Percentiles rank a stretch among this genome's conserved stretches.
These are phyloP conservation scores for Acanthopagrus latus DNA, from an alignment of 2,797 vertebrate genomes.

Conservation along the genomic window DNA sequence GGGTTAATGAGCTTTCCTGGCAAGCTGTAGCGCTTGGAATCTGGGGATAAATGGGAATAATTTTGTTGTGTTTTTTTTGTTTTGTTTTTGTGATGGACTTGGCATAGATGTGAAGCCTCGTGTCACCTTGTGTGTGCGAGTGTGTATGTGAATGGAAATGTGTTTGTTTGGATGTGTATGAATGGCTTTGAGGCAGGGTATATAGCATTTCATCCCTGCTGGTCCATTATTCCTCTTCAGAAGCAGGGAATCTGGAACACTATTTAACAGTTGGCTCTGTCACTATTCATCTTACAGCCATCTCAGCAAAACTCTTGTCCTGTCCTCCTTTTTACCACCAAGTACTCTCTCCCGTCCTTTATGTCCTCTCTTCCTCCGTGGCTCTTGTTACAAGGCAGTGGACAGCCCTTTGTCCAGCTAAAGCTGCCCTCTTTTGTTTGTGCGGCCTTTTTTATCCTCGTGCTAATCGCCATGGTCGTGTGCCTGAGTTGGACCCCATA, in stretches of 20 bases:
- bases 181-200: conserved; percentile 64
- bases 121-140: conserved; percentile 58
- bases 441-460: conserved; percentile 83
- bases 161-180: conserved; percentile 68
- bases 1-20: conserved; percentile 85
- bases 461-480: conserved; percentile 86
- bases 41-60: conserved; percentile 81
- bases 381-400: conserved; percentile 79
- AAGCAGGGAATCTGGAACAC: conserved; percentile 67
- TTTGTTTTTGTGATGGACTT: conserved; percentile 73
- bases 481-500: conserved; percentile 87
- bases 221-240: conserved; percentile 73
- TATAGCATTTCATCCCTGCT: conserved; percentile 75
- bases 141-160: conserved; percentile 52
- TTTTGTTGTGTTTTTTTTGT: conserved; percentile 70
- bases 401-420: conserved; percentile 82
- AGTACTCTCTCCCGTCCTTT: conserved; percentile 69
- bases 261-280: conserved; percentile 70
- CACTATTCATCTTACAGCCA: conserved; percentile 69
- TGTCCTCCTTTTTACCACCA: conserved; percentile 70
- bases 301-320: conserved; percentile 73
- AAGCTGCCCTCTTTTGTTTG: conserved; percentile 83
- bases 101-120: conserved; percentile 77
- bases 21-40: conserved; percentile 79
- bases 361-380: conserved; percentile 74